Evolutionary conservation across 2,113 vertebrate genomes (phyloP).

Genomic region (Piaya cayana): DNA sequence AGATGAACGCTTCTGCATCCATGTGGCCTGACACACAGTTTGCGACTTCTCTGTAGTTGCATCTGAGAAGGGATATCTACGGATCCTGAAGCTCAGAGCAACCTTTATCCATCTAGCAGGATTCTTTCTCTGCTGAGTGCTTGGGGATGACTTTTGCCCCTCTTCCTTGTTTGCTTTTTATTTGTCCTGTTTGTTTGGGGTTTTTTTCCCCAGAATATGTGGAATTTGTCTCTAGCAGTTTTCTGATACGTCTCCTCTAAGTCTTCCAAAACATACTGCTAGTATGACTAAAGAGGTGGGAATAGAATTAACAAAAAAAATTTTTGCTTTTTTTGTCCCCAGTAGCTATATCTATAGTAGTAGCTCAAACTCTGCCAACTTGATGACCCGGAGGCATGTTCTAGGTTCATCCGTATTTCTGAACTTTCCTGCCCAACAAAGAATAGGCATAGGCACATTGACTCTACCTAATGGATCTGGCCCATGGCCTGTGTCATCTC

Average conservation of each 20-base stretch:
- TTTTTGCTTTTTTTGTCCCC: neutral
- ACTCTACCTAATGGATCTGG: neutral
- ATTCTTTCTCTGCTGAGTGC: neutral
- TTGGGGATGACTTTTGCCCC: neutral
- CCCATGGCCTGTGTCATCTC: neutral
- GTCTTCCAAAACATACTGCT: neutral
- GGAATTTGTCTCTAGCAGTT: neutral
- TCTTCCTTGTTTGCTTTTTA: neutral
- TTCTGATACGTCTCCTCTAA: neutral
- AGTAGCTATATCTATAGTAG: neutral
- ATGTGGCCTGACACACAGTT: neutral
- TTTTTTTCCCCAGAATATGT: neutral
- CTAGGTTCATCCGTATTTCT: neutral
- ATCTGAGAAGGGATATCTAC: neutral
- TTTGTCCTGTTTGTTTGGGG: too few relatives aligned
- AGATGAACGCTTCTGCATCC: neutral
- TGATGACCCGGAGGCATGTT: neutral
- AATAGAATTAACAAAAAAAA: neutral
- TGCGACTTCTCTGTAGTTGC: neutral
- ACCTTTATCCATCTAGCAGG: neutral
- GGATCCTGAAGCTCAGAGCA: neutral
- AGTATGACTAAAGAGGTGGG: neutral
- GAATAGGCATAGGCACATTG: neutral
- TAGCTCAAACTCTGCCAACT: neutral
- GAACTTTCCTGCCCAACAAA: neutral